Evolutionary conservation across 2,888 invertebrate species (phyloP).

Genomic region (Sphinx pinastri): DNA sequence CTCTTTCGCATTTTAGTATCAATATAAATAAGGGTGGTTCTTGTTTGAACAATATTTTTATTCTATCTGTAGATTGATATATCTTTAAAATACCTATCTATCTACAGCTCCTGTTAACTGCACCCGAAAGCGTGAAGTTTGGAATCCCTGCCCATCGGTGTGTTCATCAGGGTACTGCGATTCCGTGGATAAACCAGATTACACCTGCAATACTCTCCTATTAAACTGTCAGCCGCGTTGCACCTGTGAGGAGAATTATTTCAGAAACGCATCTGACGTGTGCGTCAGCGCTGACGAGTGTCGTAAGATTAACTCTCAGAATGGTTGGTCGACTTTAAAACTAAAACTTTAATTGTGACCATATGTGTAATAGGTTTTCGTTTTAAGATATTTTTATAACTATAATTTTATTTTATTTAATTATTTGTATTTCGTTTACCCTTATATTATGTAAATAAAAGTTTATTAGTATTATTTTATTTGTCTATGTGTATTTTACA

Average conservation of each 20-base stretch:
- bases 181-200: conserved; percentile 40
- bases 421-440: too few relatives aligned
- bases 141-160: conserved; percentile 47
- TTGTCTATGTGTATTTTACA: too few relatives aligned
- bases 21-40: too few relatives aligned
- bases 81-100: conserved; percentile 14
- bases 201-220: conserved; percentile 47
- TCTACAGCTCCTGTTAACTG: conserved; percentile 50
- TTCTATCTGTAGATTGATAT: too few relatives aligned
- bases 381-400: background rate
- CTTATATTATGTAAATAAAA: too few relatives aligned
- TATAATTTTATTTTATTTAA: too few relatives aligned
- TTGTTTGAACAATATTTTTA: too few relatives aligned
- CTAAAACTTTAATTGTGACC: background rate
- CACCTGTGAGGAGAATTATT: conserved; percentile 46
- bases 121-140: conserved; percentile 52
- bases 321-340: conserved; percentile 25
- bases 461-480: too few relatives aligned
- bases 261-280: conserved; percentile 44
- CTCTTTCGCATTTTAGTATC: too few relatives aligned
- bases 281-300: conserved; percentile 49
- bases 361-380: background rate
- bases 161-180: conserved; percentile 50
- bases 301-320: conserved; percentile 31
- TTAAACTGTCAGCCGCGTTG: conserved; percentile 55